Conservation (phyloP, 2,888 invertebrate species). For the Drosophila gaucha region DNA sequence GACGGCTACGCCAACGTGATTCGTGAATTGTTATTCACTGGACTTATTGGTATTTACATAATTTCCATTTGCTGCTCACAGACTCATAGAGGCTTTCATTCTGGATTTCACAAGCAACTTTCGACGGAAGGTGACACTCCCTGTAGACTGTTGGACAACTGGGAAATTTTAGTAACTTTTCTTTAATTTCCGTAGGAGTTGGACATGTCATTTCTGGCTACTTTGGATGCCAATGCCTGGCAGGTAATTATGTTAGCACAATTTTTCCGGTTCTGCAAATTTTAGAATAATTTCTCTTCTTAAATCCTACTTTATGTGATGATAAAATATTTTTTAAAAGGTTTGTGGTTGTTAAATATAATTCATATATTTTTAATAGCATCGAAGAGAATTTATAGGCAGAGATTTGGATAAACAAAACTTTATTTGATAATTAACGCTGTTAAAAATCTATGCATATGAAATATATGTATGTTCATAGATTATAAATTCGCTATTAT, state of each 20-base stretch:
- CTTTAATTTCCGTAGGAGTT: slow-evolving; percentile 81
- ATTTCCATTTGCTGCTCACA: slow-evolving; percentile 50
- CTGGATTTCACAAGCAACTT: slow-evolving; percentile 85
- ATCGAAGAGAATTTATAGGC: too few relatives aligned
- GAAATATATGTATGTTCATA: too few relatives aligned
- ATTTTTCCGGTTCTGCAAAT: not conserved
- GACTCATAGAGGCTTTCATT: slow-evolving; percentile 68
- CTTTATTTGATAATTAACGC: too few relatives aligned
- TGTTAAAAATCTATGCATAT: too few relatives aligned
- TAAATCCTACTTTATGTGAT: too few relatives aligned
- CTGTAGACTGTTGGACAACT: slow-evolving; percentile 30
- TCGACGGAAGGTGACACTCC: slow-evolving; percentile 77
- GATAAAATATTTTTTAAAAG: too few relatives aligned
- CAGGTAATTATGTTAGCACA: slow-evolving; percentile 83
- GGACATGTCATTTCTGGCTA: slow-evolving; percentile 86
- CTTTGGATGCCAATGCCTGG: slow-evolving; percentile 86
- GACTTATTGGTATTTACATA: slow-evolving; percentile 61
- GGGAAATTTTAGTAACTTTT: slow-evolving; percentile 65
- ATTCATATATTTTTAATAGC: too few relatives aligned
- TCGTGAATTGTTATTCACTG: slow-evolving; percentile 27
- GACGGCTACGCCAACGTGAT: slow-evolving; percentile 52
- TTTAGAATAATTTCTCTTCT: not conserved
- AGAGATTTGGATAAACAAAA: too few relatives aligned
- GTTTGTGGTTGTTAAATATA: not conserved
- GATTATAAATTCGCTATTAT: too few relatives aligned